phyloP scores from a whole-genome alignment of 2,797 vertebrate genomes.

The Scyliorhinus canicula region DNA sequence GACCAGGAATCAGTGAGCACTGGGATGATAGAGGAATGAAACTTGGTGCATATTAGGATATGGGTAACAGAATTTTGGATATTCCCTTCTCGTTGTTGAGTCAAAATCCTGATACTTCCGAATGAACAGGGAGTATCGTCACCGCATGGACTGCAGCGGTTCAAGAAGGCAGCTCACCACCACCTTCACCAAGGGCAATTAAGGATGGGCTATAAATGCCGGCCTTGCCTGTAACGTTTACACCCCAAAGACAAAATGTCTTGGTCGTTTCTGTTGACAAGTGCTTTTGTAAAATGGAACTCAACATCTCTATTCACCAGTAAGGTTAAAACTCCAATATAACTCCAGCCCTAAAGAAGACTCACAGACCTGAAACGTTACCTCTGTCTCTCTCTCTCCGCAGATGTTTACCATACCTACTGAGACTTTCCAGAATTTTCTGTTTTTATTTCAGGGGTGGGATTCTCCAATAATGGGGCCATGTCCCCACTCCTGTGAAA shows the following conservation, averaged over 20 bases:
- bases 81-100: not conserved
- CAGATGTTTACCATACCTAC: too few species aligned
- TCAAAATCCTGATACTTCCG: not conserved
- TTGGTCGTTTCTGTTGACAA: conserved; percentile 43
- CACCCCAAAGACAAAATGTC: not conserved
- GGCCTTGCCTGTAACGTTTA: not conserved
- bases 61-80: not conserved
- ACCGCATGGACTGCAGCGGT: not conserved
- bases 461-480: too few species aligned
- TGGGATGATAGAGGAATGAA: not conserved
- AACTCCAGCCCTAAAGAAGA: too few species aligned
- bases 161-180: not conserved
- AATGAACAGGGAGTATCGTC: not conserved
- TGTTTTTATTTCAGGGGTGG: too few species aligned
- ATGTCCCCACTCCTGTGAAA: too few species aligned
- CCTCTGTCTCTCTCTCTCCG: too few species aligned
- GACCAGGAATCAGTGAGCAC: not conserved
- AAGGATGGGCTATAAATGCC: not conserved
- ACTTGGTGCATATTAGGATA: not conserved
- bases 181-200: not conserved
- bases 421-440: too few species aligned
- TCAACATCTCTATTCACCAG: conserved; percentile 4
- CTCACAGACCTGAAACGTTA: too few species aligned
- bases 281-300: conserved; percentile 41
- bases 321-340: too few species aligned